Evolutionary conservation across 2,113 vertebrate species (phyloP).

Genomic region (Pseudopipra pipra): DNA sequence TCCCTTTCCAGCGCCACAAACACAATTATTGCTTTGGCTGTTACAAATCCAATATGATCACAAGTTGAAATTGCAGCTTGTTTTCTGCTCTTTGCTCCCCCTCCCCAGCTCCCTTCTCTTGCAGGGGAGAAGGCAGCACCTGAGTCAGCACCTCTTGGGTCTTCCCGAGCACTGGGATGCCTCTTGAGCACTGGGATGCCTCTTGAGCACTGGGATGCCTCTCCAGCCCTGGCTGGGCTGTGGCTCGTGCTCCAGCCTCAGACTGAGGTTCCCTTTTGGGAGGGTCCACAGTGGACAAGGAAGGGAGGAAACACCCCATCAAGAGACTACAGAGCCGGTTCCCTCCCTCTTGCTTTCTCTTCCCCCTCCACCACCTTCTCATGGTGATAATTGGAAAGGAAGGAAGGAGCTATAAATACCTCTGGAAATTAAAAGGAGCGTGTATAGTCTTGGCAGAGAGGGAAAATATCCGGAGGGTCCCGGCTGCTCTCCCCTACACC

Average conservation of each 20-base stretch:
- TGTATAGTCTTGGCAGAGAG: not conserved
- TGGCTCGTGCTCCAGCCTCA: accelerated
- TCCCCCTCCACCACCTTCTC: not conserved
- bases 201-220: not conserved
- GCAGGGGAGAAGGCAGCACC: not conserved
- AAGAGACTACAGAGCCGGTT: not conserved
- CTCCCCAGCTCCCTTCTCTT: not conserved
- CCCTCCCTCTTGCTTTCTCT: not conserved
- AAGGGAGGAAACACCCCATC: not conserved
- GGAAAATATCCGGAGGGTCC: not conserved
- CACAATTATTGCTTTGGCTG: slow-evolving; percentile 47
- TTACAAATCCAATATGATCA: slow-evolving; percentile 46
- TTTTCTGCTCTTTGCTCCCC: not conserved
- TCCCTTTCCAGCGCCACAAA: slow-evolving; percentile 63
- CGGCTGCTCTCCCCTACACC: not conserved
- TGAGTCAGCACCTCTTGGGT: not conserved
- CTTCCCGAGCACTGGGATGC: too few relatives aligned
- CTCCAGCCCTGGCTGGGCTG: not conserved
- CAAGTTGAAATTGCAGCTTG: not conserved
- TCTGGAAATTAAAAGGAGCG: slow-evolving; percentile 6
- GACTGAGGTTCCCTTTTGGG: not conserved
- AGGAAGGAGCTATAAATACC: slow-evolving; percentile 35
- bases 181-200: not conserved
- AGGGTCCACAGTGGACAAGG: not conserved
- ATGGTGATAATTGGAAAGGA: not conserved